phyloP scores from a whole-genome alignment of 2,888 invertebrate genomes.

The Rhodophaea formosa region DNA sequence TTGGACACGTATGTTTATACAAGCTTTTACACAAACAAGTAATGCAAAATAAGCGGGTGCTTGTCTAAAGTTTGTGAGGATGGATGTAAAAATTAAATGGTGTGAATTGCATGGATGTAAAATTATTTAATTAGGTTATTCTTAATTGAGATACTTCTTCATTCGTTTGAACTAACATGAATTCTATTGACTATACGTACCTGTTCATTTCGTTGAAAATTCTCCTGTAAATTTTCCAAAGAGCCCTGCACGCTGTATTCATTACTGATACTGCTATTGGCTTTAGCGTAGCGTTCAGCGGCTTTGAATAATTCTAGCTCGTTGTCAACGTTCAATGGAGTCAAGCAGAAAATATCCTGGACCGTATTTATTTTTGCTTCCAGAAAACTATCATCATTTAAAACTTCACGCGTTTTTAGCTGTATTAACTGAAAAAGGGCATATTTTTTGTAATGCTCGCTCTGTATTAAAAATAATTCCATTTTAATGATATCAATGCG shows the following conservation, averaged over 20 bases:
- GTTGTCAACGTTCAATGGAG: constrained; percentile 4
- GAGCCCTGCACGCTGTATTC: not conserved
- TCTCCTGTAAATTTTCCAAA: not conserved
- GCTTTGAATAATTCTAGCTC: constrained; percentile 11
- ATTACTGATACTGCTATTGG: not conserved
- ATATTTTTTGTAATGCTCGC: too few relatives aligned
- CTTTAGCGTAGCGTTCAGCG: constrained; percentile 7
- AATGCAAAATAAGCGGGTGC: too few relatives aligned
- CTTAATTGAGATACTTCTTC: too few relatives aligned
- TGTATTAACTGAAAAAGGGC: constrained; percentile 4
- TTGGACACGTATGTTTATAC: too few relatives aligned
- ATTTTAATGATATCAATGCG: too few relatives aligned
- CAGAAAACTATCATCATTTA: not conserved
- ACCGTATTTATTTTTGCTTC: not conserved
- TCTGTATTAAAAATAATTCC: too few relatives aligned
- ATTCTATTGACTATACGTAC: not conserved
- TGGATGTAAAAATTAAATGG: too few relatives aligned
- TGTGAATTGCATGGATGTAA: too few relatives aligned
- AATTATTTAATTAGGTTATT: too few relatives aligned
- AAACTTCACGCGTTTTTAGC: not conserved
- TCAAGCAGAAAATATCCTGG: not conserved
- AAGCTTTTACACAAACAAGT: too few relatives aligned
- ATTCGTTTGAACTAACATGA: too few relatives aligned
- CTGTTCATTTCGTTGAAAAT: not conserved
- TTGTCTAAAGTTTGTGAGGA: too few relatives aligned